Evolutionary conservation across 2,888 invertebrate genomes (phyloP), one percentile per base, ranked within the genome.

Genomic region (Alloplasta piceator): DNA sequence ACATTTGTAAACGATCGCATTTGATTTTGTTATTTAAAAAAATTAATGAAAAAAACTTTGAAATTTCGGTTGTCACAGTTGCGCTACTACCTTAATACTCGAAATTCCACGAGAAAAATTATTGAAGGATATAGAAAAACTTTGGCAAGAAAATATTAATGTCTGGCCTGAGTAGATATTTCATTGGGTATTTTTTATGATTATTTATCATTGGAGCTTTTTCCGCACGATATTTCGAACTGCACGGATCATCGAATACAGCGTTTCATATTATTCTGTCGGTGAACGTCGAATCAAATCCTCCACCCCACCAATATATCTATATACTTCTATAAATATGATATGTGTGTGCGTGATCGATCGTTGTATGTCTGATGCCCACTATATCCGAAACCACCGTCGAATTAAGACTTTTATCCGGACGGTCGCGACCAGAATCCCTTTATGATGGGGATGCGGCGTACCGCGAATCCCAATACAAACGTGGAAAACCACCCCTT

Each of bases 341-440:
- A 9, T 55, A 55, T 14, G 46, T 46, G 46, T 12, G 14, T 16
- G 36, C 66, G 26, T 26, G 26, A 74, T 66, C 58, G 66, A 74
- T 66, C 66, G 56, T 36, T 6, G 70, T 14, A 36, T 36, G 58
- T 66, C 74, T 66, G 74, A 74, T 66, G 48, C 58, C 26, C 26
- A 41, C 26, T 67, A 58, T 66, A 52, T 73, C 38, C 73, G 63
- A 68, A 64, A 67, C 60, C 70, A 55, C 66, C 63, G 46, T 36
- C 73, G 73, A 78, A 81, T 81, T 78, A 81, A 81, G 81, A 81
- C 81, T 81, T 81, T 81, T 81, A 81, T 81, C 81, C 81, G 70
- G 52, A 74, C 70, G 74, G 73, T 74, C 81, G 81, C 78, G 78
- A 81, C 74, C 74, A 66, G 78, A 81, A 81, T 81, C 74, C 74